Evolutionary conservation across 2,113 vertebrate species (phyloP).

Genomic region (Tragelaphus strepsiceros): DNA sequence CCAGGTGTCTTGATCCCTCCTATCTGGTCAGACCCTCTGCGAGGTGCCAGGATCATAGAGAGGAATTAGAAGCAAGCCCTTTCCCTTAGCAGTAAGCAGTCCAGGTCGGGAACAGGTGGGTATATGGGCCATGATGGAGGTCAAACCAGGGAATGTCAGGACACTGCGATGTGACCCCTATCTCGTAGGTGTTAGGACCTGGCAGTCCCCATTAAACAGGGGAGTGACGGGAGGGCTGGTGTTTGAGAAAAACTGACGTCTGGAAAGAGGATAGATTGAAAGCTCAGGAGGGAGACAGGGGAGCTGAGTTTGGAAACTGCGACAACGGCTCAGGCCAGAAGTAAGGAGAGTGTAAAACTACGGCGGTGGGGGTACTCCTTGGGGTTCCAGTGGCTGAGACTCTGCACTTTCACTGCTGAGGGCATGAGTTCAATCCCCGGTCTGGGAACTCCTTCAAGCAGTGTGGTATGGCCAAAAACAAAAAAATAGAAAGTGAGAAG

Average conservation of each 20-base stretch:
- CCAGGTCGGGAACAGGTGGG: not conserved
- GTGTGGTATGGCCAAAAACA: not conserved
- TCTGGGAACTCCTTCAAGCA: not conserved
- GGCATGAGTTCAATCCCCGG: not conserved
- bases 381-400: not conserved
- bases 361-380: not conserved
- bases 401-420: not conserved
- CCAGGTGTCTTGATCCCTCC: fast-evolving
- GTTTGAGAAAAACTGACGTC: not conserved
- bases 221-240: not conserved
- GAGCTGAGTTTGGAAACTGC: not conserved
- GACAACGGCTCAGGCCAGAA: not conserved
- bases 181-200: not conserved
- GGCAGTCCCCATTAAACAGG: not conserved
- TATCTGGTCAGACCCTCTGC: not conserved
- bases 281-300: not conserved
- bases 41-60: not conserved
- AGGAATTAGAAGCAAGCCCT: not conserved
- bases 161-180: not conserved
- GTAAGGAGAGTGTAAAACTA: not conserved
- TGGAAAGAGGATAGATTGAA: not conserved
- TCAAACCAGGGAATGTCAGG: not conserved
- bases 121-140: not conserved
- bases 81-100: not conserved
- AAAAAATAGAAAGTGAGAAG: not conserved